Evolutionary conservation across 2,113 vertebrate species (phyloP), one percentile per base, ranked within the genome.

Genomic region (Cacatua alba): DNA sequence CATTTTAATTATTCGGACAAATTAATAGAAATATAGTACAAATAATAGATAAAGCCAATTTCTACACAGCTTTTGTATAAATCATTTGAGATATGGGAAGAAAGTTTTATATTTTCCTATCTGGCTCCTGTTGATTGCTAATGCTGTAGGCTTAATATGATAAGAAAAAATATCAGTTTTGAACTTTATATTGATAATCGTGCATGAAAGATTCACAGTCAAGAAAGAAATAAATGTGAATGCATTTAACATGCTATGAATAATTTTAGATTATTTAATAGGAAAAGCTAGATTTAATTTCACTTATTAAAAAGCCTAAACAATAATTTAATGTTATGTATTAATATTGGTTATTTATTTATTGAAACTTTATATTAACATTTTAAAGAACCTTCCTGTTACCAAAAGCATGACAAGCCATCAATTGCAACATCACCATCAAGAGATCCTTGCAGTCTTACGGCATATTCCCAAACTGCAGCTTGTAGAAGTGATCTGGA

Each of bases 1-100:
- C 24, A 88, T 79, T 93, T 96, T 86, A 82, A 75, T 92, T 84
- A 86, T 65, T 83, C 78, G 39, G 39, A 83, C 13, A 88, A 81
- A 83, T 68, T 78, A 95, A 86, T 26, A 51, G 20, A 81, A 86
- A 90, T 62, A 39, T 2, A 63, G 29, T 52, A 92, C 55, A 86
- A 92, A 41, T 39, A 90, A 86, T 2, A 91, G 68, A 88, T 37
- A 90, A 88, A 92, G 26, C 4, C 26, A 70, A 77, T 83, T 88
- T 81, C 60, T 28, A 55, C 46, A 92, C 6, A 88, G 43, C 20
- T 96, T 94, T 95, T 74, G 28, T 29, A 83, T 17, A 88, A 82
- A 82, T 62, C 59, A 46, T 77, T 91, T 52, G n/a, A 74, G 21
- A 88, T 67, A 69, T 4, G 17, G 33, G 31, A 94, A 75, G 25